A percentile compares a stretch with the other conserved stretches of the same genome.
Conservation (phyloP, 92 coral and sea anemone genomes). For the Siderastrea siderea region DNA sequence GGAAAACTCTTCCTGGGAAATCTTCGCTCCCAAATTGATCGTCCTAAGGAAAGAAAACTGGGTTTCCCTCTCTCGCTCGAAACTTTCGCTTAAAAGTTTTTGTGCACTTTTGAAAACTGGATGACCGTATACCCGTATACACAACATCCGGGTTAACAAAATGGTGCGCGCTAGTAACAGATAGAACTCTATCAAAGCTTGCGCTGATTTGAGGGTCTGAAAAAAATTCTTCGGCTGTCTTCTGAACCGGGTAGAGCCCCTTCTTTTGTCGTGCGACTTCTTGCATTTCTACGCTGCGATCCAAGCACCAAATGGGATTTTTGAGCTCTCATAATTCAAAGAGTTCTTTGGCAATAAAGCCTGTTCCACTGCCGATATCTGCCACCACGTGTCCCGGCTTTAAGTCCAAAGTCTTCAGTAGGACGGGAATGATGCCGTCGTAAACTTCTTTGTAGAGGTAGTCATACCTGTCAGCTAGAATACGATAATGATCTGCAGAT, state of each 20-base stretch:
- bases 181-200: constrained; percentile 5
- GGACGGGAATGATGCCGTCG: neutral
- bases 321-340: neutral
- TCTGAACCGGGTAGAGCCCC: constrained; percentile 8
- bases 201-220: neutral
- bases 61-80: neutral
- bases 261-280: constrained; percentile 8
- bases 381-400: neutral
- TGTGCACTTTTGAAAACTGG: neutral
- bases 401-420: neutral
- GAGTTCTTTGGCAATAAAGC: constrained; percentile 2
- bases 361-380: constrained; percentile 31
- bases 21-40: neutral
- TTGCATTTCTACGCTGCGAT: constrained; percentile 24
- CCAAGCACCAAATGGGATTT: constrained; percentile 19
- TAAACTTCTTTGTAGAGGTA: neutral
- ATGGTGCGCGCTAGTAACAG: constrained; percentile 1
- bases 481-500: constrained; percentile 13
- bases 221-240: constrained; percentile 17
- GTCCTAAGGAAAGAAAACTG: neutral
- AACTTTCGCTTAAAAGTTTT: neutral
- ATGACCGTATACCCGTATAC: neutral
- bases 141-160: constrained; percentile 14
- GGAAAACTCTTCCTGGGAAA: neutral
- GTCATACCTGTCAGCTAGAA: constrained; percentile 2